phyloP scores from a whole-genome alignment of 2,113 vertebrate species.

The Mobula birostris region DNA sequence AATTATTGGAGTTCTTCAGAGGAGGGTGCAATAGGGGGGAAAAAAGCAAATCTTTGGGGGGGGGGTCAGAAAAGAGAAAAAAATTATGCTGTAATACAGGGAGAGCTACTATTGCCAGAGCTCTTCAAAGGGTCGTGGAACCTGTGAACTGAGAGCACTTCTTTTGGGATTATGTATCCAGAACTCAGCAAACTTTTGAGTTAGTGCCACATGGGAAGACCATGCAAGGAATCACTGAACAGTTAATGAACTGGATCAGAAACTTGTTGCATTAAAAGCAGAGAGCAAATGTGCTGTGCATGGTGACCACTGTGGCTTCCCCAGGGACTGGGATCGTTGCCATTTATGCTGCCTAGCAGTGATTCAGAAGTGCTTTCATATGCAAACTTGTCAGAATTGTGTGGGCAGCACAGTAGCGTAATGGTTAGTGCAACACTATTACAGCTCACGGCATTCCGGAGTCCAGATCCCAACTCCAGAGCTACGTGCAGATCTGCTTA shows the following conservation, averaged over 20 bases:
- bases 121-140: neutral
- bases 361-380: neutral
- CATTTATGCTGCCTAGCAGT: neutral
- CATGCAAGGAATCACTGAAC: neutral
- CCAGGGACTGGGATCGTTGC: neutral
- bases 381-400: neutral
- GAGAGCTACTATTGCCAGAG: neutral
- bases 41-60: no score
- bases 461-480: no score
- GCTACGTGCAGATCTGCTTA: neutral
- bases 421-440: no score
- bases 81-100: neutral
- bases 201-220: neutral
- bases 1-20: neutral
- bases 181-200: neutral
- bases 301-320: neutral
- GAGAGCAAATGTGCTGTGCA: neutral
- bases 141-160: neutral
- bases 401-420: no score
- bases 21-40: no score
- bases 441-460: no score
- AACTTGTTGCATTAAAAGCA: neutral
- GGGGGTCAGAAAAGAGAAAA: no score
- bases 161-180: neutral
- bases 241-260: neutral